These are phyloP conservation scores for Mus musculus DNA, from an alignment of 2,113 vertebrate genomes.

Conservation along the genomic window GRCm39 chr5:66100501-66101000, in stretches of 20 bases:
- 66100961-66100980: not conserved
- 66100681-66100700: not conserved
- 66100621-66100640: not conserved
- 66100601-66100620: not conserved
- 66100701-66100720: not conserved
- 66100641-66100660: not conserved
- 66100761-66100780: not conserved
- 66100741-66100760: not conserved
- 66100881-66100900: not conserved
- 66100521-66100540: not conserved
- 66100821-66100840: not conserved
- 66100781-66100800: not conserved
- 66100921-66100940: not conserved
- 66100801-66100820: not conserved
- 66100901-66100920: not conserved
- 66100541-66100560: not conserved
- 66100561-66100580: not conserved
- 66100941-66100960: not conserved
- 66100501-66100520: not conserved
- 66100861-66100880: not conserved
- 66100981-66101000: not conserved
- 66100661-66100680: no score
- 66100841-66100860: not conserved
- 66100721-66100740: not conserved
- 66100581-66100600: not conserved